A percentile compares a stretch with the other conserved stretches of the same genome.
These are phyloP conservation scores for Melanostigma gelatinosum DNA, from an alignment of 2,113 vertebrate genomes.

Conservation along the genomic window DNA sequence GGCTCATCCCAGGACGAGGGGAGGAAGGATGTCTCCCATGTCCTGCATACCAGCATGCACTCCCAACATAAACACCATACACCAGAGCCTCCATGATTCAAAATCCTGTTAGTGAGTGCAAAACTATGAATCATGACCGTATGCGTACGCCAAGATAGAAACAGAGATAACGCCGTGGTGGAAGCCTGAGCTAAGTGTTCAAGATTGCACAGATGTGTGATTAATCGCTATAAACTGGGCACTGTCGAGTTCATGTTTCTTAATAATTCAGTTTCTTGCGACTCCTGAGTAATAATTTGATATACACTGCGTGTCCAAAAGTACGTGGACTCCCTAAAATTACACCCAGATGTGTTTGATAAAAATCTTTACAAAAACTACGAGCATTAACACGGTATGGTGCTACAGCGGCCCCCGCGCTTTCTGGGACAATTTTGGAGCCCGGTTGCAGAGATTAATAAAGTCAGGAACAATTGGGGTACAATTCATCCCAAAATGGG, in stretches of 20 bases:
- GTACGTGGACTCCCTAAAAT: background rate
- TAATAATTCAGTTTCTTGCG: background rate
- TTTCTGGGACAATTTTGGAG: background rate
- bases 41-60: slow-evolving; percentile 11
- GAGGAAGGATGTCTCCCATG: slow-evolving; percentile 3
- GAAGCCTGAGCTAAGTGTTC: slow-evolving; percentile 4
- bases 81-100: background rate
- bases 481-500: background rate
- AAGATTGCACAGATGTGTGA: background rate
- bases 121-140: slow-evolving; percentile 30
- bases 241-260: background rate
- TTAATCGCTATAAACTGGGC: slow-evolving; percentile 4
- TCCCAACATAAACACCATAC: slow-evolving; percentile 16
- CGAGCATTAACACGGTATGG: background rate
- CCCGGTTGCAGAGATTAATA: background rate
- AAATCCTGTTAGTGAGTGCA: slow-evolving; percentile 23
- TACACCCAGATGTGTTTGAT: background rate
- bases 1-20: slow-evolving; percentile 19
- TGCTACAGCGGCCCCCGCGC: background rate
- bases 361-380: background rate
- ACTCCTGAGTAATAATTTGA: background rate
- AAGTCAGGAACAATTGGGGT: background rate
- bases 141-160: slow-evolving; percentile 25
- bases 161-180: background rate
- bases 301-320: background rate